Evolutionary conservation across 2,797 vertebrate genomes (phyloP).

Genomic region (Nothura maculosa): DNA sequence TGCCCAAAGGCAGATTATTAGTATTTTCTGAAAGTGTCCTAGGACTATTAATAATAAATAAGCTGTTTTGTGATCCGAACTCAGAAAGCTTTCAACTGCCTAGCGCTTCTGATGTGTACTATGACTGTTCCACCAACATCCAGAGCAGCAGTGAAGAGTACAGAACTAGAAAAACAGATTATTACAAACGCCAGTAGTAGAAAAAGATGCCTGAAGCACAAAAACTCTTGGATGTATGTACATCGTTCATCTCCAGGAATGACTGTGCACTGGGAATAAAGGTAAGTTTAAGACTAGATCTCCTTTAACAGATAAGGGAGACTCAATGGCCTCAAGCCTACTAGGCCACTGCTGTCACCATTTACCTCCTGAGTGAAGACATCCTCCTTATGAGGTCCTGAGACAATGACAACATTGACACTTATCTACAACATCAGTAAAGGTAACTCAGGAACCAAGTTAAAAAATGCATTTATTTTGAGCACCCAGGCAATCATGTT

Average conservation of each 20-base stretch:
- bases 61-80: slow-evolving; percentile 9
- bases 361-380: background rate
- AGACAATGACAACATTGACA: background rate
- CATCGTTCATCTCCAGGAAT: background rate
- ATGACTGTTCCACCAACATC: background rate
- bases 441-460: background rate
- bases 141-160: background rate
- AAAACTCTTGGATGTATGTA: background rate
- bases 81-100: slow-evolving; percentile 26
- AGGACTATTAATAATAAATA: slow-evolving; percentile 55
- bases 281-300: background rate
- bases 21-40: slow-evolving; percentile 38
- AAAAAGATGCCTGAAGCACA: background rate
- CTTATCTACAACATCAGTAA: background rate
- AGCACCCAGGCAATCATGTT: background rate
- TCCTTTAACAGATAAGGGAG: background rate
- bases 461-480: background rate
- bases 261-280: background rate
- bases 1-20: slow-evolving; percentile 43
- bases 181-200: background rate
- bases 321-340: background rate
- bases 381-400: background rate
- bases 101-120: background rate
- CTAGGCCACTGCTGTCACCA: background rate
- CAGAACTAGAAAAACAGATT: slow-evolving; percentile 4